Evolutionary conservation across 2,113 vertebrate species (phyloP).

Genomic region (Erythrolamprus reginae): DNA sequence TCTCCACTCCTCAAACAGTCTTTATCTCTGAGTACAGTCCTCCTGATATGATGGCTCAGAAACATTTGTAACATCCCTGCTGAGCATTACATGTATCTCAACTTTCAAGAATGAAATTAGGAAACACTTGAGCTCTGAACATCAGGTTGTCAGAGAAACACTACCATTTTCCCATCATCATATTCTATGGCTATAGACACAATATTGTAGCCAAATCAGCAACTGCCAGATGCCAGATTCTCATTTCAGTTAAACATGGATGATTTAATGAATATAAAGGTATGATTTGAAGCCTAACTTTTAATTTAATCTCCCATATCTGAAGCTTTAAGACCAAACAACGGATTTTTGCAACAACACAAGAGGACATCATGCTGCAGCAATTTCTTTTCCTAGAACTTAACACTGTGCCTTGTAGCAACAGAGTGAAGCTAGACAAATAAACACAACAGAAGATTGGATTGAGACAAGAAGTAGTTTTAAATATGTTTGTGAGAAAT

Average conservation of each 20-base stretch:
- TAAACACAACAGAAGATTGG: background rate
- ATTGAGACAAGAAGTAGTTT: background rate
- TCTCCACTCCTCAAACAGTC: background rate
- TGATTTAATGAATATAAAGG: background rate
- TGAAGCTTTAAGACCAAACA: background rate
- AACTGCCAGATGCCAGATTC: background rate
- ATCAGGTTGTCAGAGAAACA: background rate
- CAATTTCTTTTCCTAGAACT: background rate
- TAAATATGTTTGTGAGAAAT: background rate
- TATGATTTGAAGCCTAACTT: background rate
- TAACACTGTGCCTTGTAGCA: background rate
- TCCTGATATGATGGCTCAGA: slow-evolving; percentile 7
- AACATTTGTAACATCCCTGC: slow-evolving; percentile 27
- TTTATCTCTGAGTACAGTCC: slow-evolving; percentile 18
- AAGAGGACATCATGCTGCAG: background rate
- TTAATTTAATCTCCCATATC: background rate
- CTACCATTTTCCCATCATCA: background rate
- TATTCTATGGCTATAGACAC: background rate
- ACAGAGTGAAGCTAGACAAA: background rate
- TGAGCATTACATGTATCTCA: slow-evolving; percentile 16
- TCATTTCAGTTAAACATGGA: background rate
- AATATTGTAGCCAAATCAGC: background rate
- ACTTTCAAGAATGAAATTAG: slow-evolving; percentile 15
- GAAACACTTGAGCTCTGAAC: background rate
- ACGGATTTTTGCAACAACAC: background rate